These are phyloP conservation scores for Pycnomerus fuliginosus DNA, from an alignment of 2,888 invertebrate species.

Conservation along the genomic window DNA sequence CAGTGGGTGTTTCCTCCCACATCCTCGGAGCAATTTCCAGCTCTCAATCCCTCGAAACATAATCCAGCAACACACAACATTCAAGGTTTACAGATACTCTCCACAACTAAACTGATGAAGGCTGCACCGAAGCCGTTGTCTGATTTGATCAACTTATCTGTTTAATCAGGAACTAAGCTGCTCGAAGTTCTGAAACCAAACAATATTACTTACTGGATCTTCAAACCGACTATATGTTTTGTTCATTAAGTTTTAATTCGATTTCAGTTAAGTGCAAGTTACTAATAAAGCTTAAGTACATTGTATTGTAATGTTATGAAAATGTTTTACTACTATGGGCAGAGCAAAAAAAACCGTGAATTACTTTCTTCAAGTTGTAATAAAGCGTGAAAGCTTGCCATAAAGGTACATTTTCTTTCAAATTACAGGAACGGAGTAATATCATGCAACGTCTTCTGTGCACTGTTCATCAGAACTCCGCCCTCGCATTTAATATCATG, in stretches of 20 bases:
- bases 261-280: not conserved
- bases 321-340: too few species aligned
- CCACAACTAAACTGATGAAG: conserved; percentile 17
- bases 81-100: conserved; percentile 16
- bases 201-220: too few species aligned
- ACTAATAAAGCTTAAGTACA: too few species aligned
- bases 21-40: conserved; percentile 28
- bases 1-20: conserved; percentile 31
- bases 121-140: conserved; percentile 17
- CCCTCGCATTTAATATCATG: conserved; percentile 3
- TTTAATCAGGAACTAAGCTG: conserved; percentile 12
- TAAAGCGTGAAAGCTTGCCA: conserved; percentile 11
- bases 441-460: conserved; percentile 4
- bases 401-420: conserved; percentile 8
- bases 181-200: conserved; percentile 3
- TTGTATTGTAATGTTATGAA: too few species aligned
- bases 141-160: conserved; percentile 15
- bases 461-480: conserved; percentile 2
- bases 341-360: too few species aligned
- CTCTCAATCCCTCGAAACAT: conserved; percentile 29
- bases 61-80: conserved; percentile 26
- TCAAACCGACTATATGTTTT: too few species aligned
- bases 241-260: conserved; percentile 9
- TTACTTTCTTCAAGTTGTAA: conserved; percentile 2
- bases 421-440: conserved; percentile 5